phyloP scores from a whole-genome alignment of 2,888 invertebrate genomes.

The Cheiracanthium punctorium region DNA sequence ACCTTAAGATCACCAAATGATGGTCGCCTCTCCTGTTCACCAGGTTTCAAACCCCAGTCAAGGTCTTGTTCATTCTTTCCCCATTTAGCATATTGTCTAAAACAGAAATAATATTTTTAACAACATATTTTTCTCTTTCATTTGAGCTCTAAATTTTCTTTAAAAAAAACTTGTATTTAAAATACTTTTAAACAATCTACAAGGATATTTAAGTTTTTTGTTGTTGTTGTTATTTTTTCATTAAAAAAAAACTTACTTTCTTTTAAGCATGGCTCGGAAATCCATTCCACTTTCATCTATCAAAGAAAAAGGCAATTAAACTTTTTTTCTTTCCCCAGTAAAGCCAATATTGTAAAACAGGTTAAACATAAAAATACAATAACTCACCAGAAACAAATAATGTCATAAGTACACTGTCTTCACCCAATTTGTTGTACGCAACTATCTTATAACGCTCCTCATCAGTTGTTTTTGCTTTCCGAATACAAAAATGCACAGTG shows the following conservation, averaged over 20 bases:
- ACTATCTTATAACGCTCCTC: slow-evolving; percentile 96
- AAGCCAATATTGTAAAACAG: background rate
- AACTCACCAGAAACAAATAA: slow-evolving; percentile 93
- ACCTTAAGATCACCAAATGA: slow-evolving; percentile 71
- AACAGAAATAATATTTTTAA: background rate
- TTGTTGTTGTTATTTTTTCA: too few relatives aligned
- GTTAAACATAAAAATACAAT: background rate
- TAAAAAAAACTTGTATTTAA: background rate
- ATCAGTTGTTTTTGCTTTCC: slow-evolving; percentile 96
- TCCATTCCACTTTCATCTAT: slow-evolving; percentile 97
- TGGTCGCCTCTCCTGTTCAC: slow-evolving; percentile 78
- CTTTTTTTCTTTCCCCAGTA: background rate
- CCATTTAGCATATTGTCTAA: slow-evolving; percentile 93
- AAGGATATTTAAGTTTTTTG: too few relatives aligned
- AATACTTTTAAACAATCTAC: too few relatives aligned
- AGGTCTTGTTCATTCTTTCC: slow-evolving; percentile 91
- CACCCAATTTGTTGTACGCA: slow-evolving; percentile 94
- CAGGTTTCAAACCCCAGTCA: slow-evolving; percentile 93
- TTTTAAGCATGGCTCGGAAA: slow-evolving; percentile 98
- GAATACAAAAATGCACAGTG: slow-evolving; percentile 93
- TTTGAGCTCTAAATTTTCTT: background rate
- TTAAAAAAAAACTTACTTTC: too few relatives aligned
- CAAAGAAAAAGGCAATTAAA: background rate
- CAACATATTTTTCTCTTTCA: too few relatives aligned
- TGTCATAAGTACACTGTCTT: slow-evolving; percentile 96